These are phyloP conservation scores for Xiphias gladius DNA, from an alignment of 2,113 vertebrate genomes.

Conservation along the genomic window DNA sequence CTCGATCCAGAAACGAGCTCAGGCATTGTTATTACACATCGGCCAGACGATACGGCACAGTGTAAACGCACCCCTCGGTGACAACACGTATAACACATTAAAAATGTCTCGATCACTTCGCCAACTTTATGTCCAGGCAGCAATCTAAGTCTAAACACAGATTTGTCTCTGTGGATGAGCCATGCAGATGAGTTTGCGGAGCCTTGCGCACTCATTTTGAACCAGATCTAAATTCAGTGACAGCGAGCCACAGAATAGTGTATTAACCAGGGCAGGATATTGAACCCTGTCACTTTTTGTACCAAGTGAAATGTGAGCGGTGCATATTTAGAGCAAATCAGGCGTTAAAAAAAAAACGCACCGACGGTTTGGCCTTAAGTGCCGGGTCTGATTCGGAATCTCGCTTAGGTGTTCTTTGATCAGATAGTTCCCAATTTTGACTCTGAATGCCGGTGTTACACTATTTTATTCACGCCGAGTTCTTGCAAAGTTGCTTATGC, in stretches of 20 bases:
- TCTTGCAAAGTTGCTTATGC: neutral
- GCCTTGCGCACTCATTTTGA: neutral
- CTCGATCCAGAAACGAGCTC: neutral
- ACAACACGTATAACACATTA: neutral
- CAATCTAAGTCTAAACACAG: no score
- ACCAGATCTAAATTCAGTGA: neutral
- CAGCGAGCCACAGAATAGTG: neutral
- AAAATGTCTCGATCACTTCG: neutral
- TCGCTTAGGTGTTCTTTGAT: neutral
- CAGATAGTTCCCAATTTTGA: neutral
- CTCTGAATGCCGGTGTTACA: neutral
- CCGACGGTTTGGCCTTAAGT: neutral
- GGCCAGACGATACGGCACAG: neutral
- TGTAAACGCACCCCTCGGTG: no score
- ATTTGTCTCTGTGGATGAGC: neutral
- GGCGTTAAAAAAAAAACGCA: neutral
- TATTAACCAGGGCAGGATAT: neutral
- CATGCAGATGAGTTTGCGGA: neutral
- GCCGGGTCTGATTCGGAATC: neutral
- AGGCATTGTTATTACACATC: neutral
- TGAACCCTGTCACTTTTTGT: conserved; percentile 3
- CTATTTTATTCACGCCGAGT: neutral
- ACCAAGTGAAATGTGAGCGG: neutral
- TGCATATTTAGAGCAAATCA: conserved; percentile 9
- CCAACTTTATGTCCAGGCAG: neutral